Conservation (phyloP, 2,797 vertebrate species). For the Sebastiscus tertius region DNA sequence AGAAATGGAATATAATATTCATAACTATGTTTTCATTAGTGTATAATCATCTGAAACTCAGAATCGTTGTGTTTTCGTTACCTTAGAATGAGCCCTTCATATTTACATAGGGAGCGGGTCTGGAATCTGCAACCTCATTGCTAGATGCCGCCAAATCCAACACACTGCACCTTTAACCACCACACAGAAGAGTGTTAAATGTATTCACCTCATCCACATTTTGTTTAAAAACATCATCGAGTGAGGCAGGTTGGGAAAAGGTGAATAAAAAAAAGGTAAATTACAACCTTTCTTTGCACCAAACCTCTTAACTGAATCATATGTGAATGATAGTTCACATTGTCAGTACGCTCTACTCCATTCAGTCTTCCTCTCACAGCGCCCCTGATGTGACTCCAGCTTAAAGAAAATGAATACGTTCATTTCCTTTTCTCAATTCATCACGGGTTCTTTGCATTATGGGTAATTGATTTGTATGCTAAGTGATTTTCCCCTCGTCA, state of each 20-base stretch:
- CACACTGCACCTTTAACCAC: not conserved
- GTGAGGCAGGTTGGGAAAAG: not conserved
- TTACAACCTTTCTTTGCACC: not conserved
- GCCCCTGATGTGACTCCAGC: not conserved
- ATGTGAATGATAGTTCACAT: not conserved
- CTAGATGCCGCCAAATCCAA: no score
- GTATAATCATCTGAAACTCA: no score
- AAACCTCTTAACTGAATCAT: not conserved
- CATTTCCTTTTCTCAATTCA: conserved; percentile 8
- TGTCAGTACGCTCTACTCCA: not conserved
- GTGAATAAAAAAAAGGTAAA: not conserved
- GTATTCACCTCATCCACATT: not conserved
- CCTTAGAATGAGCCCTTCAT: no score
- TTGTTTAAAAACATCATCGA: not conserved
- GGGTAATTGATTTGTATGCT: conserved; percentile 30
- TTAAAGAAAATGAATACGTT: conserved; percentile 7
- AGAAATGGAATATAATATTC: no score
- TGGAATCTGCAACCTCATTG: no score
- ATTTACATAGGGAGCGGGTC: no score
- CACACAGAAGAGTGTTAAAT: not conserved
- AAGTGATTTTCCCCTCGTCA: conserved; percentile 24
- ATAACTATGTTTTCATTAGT: no score
- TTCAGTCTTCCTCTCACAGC: not conserved
- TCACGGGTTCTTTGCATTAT: conserved; percentile 25
- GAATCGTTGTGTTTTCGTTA: no score